Conservation (phyloP, 2,797 vertebrate species). For the Coregonus ussuriensis region DNA sequence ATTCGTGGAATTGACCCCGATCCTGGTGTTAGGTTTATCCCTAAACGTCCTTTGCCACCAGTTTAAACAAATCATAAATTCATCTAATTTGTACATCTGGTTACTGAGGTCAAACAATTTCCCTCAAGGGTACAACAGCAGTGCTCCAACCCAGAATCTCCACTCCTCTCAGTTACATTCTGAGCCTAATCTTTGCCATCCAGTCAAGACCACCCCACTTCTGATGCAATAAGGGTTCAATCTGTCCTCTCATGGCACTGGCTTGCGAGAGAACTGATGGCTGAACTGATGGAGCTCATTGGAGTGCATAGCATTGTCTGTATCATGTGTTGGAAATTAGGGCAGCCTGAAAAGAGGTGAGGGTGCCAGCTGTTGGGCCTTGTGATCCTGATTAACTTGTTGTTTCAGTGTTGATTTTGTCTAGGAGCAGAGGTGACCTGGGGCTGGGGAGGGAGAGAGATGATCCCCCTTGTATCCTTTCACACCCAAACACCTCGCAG, state of each 20-base stretch:
- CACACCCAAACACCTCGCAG: neutral
- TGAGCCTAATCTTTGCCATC: neutral
- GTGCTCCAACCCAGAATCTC: neutral
- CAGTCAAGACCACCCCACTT: neutral
- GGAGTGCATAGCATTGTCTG: neutral
- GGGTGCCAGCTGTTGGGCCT: neutral
- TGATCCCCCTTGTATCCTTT: neutral
- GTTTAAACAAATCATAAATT: neutral
- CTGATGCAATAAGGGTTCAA: neutral
- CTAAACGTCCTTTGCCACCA: neutral
- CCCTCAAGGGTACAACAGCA: neutral
- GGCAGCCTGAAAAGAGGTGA: neutral
- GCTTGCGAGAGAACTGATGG: neutral
- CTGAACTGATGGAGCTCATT: neutral
- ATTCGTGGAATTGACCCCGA: no score
- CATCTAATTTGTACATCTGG: neutral
- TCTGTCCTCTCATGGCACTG: neutral
- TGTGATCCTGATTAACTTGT: conserved; percentile 11
- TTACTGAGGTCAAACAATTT: neutral
- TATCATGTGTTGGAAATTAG: conserved; percentile 15
- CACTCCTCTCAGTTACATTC: neutral
- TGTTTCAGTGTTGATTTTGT: conserved; percentile 1
- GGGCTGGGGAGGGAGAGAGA: neutral
- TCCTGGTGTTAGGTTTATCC: neutral
- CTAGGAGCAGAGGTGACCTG: conserved; percentile 9